Percentiles rank a stretch among this genome's conserved stretches.
These are phyloP conservation scores for Coryphaenoides rupestris DNA, from an alignment of 2,113 vertebrate genomes.

Conservation along the genomic window DNA sequence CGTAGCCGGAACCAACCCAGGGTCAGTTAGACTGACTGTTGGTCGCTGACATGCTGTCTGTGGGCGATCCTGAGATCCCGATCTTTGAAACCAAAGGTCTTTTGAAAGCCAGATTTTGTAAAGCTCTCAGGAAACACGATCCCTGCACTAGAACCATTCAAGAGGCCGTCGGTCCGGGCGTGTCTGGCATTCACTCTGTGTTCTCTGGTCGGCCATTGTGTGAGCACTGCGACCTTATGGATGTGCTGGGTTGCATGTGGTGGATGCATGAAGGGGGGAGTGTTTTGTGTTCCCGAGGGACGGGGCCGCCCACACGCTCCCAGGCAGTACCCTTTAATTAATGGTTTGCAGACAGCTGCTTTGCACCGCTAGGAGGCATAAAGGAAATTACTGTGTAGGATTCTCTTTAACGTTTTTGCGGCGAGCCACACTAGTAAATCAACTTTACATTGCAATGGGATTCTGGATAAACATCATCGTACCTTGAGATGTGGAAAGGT, in stretches of 20 bases:
- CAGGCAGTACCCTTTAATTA: no score
- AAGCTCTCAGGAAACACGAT: conserved; percentile 20
- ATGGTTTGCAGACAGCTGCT: conserved; percentile 54
- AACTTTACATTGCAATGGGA: no score
- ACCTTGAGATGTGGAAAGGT: conserved; percentile 44
- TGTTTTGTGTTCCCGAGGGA: no score
- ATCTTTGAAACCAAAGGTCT: neutral
- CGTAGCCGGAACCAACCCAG: no score
- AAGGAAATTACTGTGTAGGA: no score
- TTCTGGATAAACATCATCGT: no score
- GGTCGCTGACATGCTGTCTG: neutral
- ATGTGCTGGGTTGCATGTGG: conserved; percentile 28
- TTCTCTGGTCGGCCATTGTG: conserved; percentile 11
- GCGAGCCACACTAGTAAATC: no score
- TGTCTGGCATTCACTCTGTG: conserved; percentile 10
- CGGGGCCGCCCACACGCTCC: no score
- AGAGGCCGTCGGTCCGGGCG: conserved; percentile 7
- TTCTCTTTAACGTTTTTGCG: no score
- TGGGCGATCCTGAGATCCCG: neutral
- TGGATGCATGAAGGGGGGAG: conserved; percentile 27
- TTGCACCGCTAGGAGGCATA: conserved; percentile 19
- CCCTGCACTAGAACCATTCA: neutral
- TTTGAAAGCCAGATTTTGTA: conserved; percentile 13
- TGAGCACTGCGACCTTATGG: conserved; percentile 28
- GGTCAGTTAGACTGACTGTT: no score